These are phyloP conservation scores for Hippopotamus amphibius DNA, from an alignment of 2,113 vertebrate species.

Conservation along the genomic window DNA sequence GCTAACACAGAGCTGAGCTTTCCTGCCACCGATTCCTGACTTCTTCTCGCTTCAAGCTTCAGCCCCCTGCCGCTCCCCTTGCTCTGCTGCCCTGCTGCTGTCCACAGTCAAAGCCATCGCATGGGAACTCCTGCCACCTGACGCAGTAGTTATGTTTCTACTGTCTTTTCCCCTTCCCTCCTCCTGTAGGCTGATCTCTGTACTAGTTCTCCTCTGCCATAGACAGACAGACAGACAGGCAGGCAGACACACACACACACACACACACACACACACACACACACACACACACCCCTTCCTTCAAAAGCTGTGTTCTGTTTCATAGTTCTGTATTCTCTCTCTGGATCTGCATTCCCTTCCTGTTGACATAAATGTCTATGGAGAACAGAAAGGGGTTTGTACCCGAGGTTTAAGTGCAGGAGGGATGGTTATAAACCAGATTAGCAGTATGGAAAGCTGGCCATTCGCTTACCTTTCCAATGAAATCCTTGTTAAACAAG, in stretches of 20 bases:
- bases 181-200: neutral
- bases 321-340: neutral
- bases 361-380: constrained; percentile 33
- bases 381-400: constrained; percentile 86
- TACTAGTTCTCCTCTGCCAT: neutral
- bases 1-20: neutral
- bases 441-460: constrained; percentile 89
- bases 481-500: constrained; percentile 90
- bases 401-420: constrained; percentile 87
- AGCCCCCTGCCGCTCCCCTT: neutral
- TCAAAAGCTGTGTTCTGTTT: neutral
- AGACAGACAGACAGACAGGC: neutral
- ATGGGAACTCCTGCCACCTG: too few species aligned
- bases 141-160: neutral
- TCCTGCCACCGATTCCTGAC: neutral
- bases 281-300: neutral
- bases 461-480: constrained; percentile 89
- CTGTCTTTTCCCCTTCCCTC: neutral
- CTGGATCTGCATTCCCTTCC: neutral
- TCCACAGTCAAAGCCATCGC: neutral
- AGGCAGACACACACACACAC: neutral
- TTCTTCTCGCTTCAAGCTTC: neutral
- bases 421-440: constrained; percentile 89
- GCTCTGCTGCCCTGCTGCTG: neutral
- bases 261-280: neutral